These are phyloP conservation scores for Sebastiscus albofasciatus DNA, from an alignment of 2,797 vertebrate genomes.

Conservation along the genomic window DNA sequence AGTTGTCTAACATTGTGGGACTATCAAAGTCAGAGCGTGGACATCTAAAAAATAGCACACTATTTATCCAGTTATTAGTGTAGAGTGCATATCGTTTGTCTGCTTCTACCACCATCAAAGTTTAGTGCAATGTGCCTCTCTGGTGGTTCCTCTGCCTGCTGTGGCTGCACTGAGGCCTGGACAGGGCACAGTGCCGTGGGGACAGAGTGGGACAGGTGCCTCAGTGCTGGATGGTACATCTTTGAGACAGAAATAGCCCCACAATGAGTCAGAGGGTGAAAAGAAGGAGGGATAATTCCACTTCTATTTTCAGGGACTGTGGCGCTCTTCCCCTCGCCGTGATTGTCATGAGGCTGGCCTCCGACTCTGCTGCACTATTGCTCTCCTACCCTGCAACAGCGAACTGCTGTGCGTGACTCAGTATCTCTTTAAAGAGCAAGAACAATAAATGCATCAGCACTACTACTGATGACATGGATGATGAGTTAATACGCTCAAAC, in stretches of 20 bases:
- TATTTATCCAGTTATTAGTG: background rate
- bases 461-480: background rate
- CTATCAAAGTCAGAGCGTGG: background rate
- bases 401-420: slow-evolving; percentile 5
- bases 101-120: background rate
- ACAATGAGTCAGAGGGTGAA: slow-evolving; percentile 78
- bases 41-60: background rate
- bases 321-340: slow-evolving; percentile 39
- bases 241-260: slow-evolving; percentile 75
- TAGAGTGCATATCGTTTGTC: background rate
- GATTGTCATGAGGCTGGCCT: slow-evolving; percentile 57
- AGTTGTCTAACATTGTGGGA: background rate
- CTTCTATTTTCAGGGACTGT: slow-evolving; percentile 69
- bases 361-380: slow-evolving; percentile 31
- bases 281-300: slow-evolving; percentile 70
- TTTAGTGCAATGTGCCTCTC: background rate
- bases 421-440: slow-evolving; percentile 12
- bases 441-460: slow-evolving; percentile 7
- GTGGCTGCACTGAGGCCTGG: slow-evolving; percentile 13
- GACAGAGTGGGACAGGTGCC: slow-evolving; percentile 77
- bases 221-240: slow-evolving; percentile 44
- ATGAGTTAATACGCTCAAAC: background rate
- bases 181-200: slow-evolving; percentile 9
- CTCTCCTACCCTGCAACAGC: slow-evolving; percentile 47
- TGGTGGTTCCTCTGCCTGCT: background rate